Conservation (phyloP, 2,888 invertebrate genomes). For the Drosophila tanythrix region DNA sequence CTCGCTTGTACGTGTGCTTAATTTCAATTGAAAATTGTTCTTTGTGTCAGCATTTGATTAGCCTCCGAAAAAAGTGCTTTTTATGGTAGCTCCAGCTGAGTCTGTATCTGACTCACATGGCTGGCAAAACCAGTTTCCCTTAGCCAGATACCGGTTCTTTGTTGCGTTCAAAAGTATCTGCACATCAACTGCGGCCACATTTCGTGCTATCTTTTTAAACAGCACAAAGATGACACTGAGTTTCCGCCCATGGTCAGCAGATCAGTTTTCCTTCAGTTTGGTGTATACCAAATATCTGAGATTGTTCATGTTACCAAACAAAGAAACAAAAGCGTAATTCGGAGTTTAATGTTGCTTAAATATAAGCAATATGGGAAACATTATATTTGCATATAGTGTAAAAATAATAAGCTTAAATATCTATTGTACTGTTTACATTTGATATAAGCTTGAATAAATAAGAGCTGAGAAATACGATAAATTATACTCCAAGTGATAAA, state of each 20-base stretch:
- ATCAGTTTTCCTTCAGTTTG: conserved; percentile 22
- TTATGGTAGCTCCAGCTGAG: conserved; percentile 30
- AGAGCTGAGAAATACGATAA: not conserved
- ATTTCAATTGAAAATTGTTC: conserved; percentile 66
- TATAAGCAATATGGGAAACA: not conserved
- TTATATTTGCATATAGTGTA: not conserved
- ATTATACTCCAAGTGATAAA: not conserved
- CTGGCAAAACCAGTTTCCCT: conserved; percentile 64
- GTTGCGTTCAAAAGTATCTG: conserved; percentile 22
- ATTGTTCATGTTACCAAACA: not conserved
- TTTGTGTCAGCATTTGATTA: conserved; percentile 71
- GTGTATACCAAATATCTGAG: too few species aligned
- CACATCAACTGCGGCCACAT: conserved; percentile 37
- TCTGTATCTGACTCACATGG: conserved; percentile 56
- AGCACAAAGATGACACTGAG: conserved; percentile 12
- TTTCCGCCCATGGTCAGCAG: conserved; percentile 13
- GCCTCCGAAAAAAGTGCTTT: conserved; percentile 23
- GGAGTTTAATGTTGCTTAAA: not conserved
- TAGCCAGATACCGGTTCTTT: conserved; percentile 49
- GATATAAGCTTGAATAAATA: not conserved
- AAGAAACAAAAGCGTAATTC: not conserved
- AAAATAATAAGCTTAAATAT: not conserved
- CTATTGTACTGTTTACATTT: not conserved
- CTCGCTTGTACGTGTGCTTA: conserved; percentile 44
- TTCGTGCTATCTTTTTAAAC: conserved; percentile 29